Conservation (phyloP, 2,888 invertebrate species). For the Tenodera sinensis region DNA sequence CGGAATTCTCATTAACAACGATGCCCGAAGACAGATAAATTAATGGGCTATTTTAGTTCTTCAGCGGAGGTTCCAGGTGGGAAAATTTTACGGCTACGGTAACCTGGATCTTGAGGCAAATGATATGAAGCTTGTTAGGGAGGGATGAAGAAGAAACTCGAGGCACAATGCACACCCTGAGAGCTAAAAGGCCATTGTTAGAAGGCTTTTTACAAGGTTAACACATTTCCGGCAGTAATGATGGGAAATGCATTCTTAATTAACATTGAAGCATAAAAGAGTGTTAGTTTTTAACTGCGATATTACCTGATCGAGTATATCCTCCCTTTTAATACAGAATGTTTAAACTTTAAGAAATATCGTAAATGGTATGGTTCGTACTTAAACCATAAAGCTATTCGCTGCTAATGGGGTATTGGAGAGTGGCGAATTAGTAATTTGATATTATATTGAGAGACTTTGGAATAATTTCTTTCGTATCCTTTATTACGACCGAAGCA, state of each 20-base stretch:
- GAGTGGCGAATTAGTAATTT: too few relatives aligned
- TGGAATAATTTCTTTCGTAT: too few relatives aligned
- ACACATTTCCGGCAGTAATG: not conserved
- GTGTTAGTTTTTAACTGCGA: not conserved
- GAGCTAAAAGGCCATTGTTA: not conserved
- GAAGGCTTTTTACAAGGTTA: not conserved
- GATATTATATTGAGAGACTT: too few relatives aligned
- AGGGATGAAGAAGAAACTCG: not conserved
- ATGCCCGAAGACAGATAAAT: not conserved
- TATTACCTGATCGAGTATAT: not conserved
- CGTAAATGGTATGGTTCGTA: too few relatives aligned
- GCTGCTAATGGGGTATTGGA: too few relatives aligned
- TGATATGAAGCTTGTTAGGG: not conserved
- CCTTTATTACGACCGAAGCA: too few relatives aligned
- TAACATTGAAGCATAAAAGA: not conserved
- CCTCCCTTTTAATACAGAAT: too few relatives aligned
- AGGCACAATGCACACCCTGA: not conserved
- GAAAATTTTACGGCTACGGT: not conserved
- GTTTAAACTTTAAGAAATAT: too few relatives aligned
- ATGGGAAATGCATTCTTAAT: not conserved
- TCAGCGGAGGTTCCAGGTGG: not conserved
- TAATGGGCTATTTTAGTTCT: not conserved
- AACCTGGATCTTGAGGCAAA: not conserved
- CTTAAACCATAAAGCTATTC: too few relatives aligned
- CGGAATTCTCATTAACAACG: not conserved